phyloP scores from a whole-genome alignment of 2,113 vertebrate genomes.

The Clupea harengus region DNA sequence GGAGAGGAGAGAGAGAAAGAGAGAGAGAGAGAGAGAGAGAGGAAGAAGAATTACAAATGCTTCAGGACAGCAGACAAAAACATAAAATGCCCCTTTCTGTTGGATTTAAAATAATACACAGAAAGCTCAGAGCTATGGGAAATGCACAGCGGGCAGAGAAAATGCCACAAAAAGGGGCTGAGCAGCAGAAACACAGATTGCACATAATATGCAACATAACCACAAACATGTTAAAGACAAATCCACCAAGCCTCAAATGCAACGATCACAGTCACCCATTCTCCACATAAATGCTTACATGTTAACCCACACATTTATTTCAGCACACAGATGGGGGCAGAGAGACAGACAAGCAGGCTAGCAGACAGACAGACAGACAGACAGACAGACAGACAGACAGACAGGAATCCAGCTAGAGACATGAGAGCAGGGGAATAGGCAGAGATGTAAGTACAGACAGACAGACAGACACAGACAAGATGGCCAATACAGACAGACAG shows the following conservation, averaged over 20 bases:
- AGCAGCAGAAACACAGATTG: neutral
- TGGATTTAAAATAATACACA: neutral
- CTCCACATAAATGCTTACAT: neutral
- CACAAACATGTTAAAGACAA: neutral
- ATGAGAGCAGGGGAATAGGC: neutral
- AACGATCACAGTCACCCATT: neutral
- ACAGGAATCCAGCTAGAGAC: neutral
- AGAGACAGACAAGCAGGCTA: neutral
- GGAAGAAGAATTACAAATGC: slow-evolving; percentile 10
- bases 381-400: slow-evolving; percentile 2
- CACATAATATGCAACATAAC: neutral
- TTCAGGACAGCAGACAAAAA: neutral
- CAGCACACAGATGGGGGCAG: neutral
- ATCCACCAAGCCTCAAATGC: neutral
- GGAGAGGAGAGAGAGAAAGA: slow-evolving; percentile 17
- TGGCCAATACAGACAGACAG: neutral
- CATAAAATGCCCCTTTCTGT: neutral
- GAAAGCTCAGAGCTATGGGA: neutral
- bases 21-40: slow-evolving; percentile 20
- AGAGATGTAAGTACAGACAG: neutral
- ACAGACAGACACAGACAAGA: neutral
- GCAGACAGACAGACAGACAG: neutral
- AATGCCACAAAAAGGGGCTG: neutral
- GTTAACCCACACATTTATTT: neutral
- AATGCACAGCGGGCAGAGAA: neutral